A percentile compares a stretch with the other conserved stretches of the same genome.
Evolutionary conservation across 2,888 invertebrate genomes (phyloP).

Genomic region (Brachylomia viminalis): DNA sequence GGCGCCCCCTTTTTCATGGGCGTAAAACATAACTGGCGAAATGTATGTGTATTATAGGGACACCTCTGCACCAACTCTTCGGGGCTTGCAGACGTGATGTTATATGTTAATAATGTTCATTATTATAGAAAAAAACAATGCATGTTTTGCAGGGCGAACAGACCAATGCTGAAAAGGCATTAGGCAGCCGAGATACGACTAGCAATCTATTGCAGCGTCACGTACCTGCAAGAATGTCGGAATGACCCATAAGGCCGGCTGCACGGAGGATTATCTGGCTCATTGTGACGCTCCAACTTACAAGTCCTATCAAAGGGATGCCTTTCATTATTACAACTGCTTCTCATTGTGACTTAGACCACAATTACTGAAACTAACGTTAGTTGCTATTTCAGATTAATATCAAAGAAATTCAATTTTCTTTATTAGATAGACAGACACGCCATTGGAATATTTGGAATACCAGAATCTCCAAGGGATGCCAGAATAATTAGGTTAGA

Average conservation of each 20-base stretch:
- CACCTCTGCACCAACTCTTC: not conserved
- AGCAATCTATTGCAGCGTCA: not conserved
- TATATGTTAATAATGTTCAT: not conserved
- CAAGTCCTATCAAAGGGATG: not conserved
- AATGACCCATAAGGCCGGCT: not conserved
- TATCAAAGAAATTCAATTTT: slow-evolving; percentile 1
- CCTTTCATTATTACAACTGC: not conserved
- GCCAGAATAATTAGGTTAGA: slow-evolving; percentile 7
- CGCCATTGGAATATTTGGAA: slow-evolving; percentile 3
- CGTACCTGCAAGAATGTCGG: slow-evolving; percentile 8
- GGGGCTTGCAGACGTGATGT: not conserved
- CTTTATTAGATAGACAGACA: slow-evolving; percentile 1
- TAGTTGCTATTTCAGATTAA: not conserved
- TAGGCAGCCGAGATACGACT: not conserved
- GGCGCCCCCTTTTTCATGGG: not conserved
- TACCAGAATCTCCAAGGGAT: slow-evolving; percentile 7
- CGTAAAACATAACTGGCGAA: not conserved
- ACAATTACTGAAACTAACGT: not conserved
- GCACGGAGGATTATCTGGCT: not conserved
- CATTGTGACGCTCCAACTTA: not conserved
- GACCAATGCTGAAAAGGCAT: not conserved
- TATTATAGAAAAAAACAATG: not conserved
- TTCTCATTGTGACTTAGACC: not conserved
- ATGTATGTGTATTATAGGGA: not conserved
- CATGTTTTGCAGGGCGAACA: not conserved